Percentiles rank a stretch among this genome's conserved stretches.
Evolutionary conservation across 2,888 invertebrate species (phyloP).

Genomic region (Trichopoda pennipes): DNA sequence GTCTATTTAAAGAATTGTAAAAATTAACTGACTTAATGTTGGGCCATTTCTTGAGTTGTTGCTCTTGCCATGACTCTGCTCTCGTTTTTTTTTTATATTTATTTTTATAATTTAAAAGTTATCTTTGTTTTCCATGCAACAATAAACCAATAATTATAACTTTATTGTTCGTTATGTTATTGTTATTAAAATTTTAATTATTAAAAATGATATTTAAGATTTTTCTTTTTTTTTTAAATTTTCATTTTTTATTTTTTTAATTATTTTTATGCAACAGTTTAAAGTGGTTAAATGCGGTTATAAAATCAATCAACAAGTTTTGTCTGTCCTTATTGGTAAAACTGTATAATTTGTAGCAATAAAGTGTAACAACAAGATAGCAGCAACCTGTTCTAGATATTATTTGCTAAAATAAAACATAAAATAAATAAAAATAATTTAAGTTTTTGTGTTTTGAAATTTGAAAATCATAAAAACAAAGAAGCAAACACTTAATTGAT

Average conservation of each 20-base stretch:
- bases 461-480: not conserved
- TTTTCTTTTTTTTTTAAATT: not conserved
- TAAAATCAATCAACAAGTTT: not conserved
- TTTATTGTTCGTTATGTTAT: slow-evolving; percentile 2
- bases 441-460: slow-evolving; percentile 14
- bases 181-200: slow-evolving; percentile 50
- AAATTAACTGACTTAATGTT: too few relatives aligned
- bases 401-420: too few relatives aligned
- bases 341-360: slow-evolving; percentile 4
- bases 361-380: slow-evolving; percentile 6
- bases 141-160: slow-evolving; percentile 22
- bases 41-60: too few relatives aligned
- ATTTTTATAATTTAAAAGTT: not conserved
- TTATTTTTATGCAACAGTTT: slow-evolving; percentile 43
- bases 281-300: not conserved
- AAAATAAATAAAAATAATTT: not conserved
- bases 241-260: not conserved
- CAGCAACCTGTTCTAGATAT: not conserved
- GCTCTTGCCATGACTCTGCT: not conserved
- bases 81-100: not conserved
- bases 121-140: not conserved
- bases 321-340: slow-evolving; percentile 11
- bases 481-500: slow-evolving; percentile 15
- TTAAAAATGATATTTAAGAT: slow-evolving; percentile 30
- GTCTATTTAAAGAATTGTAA: too few relatives aligned